phyloP scores from a whole-genome alignment of 2,888 invertebrate species.

The Mechanitis messenoides region DNA sequence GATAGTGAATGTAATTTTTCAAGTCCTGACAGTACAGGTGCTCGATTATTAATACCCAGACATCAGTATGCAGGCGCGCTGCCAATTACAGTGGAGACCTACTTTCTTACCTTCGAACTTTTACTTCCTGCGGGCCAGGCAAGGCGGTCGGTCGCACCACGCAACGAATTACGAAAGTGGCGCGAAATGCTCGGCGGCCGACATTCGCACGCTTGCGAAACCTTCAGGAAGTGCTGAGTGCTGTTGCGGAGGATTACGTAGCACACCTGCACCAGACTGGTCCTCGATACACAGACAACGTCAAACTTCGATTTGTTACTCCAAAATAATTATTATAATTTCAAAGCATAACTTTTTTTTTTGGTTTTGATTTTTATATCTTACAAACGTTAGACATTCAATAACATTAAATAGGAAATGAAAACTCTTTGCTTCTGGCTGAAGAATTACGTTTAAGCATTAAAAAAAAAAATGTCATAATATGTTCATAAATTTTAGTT shows the following conservation, averaged over 20 bases:
- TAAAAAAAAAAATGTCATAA: too few species aligned
- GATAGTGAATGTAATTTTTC: slow-evolving; percentile 29
- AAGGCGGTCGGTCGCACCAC: slow-evolving; percentile 70
- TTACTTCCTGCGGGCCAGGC: slow-evolving; percentile 76
- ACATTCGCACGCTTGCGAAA: slow-evolving; percentile 74
- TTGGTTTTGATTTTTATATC: too few species aligned
- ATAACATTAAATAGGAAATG: too few species aligned
- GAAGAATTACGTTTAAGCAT: too few species aligned
- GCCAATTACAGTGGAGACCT: slow-evolving; percentile 75
- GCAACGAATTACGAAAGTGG: slow-evolving; percentile 76
- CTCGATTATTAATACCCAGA: slow-evolving; percentile 57
- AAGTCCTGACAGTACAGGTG: slow-evolving; percentile 46
- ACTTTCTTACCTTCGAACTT: slow-evolving; percentile 78
- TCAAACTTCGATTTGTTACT: too few species aligned
- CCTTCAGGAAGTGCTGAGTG: slow-evolving; percentile 74
- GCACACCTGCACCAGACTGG: slow-evolving; percentile 41
- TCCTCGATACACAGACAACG: slow-evolving; percentile 22
- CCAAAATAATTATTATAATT: too few species aligned
- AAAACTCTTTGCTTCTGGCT: too few species aligned
- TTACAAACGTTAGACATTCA: too few species aligned
- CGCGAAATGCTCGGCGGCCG: slow-evolving; percentile 76
- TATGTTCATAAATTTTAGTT: background rate
- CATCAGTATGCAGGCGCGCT: slow-evolving; percentile 73
- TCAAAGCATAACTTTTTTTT: too few species aligned
- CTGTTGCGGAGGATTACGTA: slow-evolving; percentile 72